These are phyloP conservation scores for Ailurus styani DNA, from an alignment of 2,113 vertebrate species.

Conservation along the genomic window DNA sequence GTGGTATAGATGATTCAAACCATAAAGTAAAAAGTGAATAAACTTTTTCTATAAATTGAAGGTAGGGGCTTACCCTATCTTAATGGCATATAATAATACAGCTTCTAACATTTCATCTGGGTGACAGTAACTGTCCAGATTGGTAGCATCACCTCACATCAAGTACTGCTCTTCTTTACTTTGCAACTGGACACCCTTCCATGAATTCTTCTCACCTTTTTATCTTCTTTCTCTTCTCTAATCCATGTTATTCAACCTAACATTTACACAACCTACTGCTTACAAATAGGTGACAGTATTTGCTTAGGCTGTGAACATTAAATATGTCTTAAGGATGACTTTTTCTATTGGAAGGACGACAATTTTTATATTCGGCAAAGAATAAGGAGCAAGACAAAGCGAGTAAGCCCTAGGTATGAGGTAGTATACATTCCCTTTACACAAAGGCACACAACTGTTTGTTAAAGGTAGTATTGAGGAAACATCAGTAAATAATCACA, in stretches of 20 bases:
- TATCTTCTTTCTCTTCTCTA: background rate
- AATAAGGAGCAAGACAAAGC: background rate
- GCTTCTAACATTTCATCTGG: background rate
- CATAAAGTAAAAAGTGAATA: background rate
- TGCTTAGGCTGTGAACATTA: background rate
- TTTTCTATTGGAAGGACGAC: background rate
- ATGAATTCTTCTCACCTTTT: background rate
- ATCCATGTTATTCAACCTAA: background rate
- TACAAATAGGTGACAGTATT: background rate
- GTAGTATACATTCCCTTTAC: background rate
- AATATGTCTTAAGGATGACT: background rate
- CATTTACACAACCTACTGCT: background rate
- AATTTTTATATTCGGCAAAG: background rate
- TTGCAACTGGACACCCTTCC: background rate
- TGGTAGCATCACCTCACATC: background rate
- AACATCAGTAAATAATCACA: background rate
- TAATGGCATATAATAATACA: background rate
- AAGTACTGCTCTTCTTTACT: background rate
- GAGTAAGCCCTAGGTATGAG: background rate
- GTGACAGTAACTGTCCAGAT: background rate
- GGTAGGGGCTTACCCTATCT: background rate
- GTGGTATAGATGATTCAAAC: background rate
- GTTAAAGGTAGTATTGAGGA: background rate
- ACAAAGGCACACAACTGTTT: background rate
- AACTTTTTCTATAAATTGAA: background rate